Evolutionary conservation across 2,888 invertebrate genomes (phyloP).

Genomic region (Pseudococcus jackbeardsleyi): DNA sequence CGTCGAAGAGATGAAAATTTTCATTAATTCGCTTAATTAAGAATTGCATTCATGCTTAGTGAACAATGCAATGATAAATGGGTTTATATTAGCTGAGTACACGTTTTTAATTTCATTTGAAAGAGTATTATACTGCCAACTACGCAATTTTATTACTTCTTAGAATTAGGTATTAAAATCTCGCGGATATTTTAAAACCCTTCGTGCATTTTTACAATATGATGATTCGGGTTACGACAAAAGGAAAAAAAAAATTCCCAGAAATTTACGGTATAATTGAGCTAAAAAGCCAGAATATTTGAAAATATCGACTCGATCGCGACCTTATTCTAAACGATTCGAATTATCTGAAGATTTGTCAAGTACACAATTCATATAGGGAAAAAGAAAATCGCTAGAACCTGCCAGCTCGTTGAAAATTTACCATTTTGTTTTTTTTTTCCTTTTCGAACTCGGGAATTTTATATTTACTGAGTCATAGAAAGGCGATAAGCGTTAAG

Average conservation of each 20-base stretch:
- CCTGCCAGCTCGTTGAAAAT: slow-evolving; percentile 9
- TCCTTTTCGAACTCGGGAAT: slow-evolving; percentile 4
- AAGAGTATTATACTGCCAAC: slow-evolving; percentile 31
- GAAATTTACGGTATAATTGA: slow-evolving; percentile 26
- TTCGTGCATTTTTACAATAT: slow-evolving; percentile 33
- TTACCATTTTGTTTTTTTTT: background rate
- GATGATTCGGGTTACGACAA: background rate
- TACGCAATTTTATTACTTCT: slow-evolving; percentile 38
- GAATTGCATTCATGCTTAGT: slow-evolving; percentile 27
- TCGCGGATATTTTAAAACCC: slow-evolving; percentile 45
- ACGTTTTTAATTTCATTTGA: slow-evolving; percentile 33
- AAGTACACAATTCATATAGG: background rate
- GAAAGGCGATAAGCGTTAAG: slow-evolving; percentile 8
- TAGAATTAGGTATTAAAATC: slow-evolving; percentile 45
- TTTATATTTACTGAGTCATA: slow-evolving; percentile 36
- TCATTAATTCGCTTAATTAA: slow-evolving; percentile 49
- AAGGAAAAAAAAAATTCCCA: background rate
- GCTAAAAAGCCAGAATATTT: background rate
- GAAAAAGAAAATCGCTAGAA: background rate
- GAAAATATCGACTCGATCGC: background rate
- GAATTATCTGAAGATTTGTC: background rate
- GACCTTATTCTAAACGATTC: background rate
- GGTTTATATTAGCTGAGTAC: slow-evolving; percentile 45
- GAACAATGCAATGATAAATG: slow-evolving; percentile 42
- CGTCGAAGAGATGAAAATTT: slow-evolving; percentile 27